A percentile compares a stretch with the other conserved stretches of the same genome.
Evolutionary conservation across 2,888 invertebrate genomes (phyloP).

Genomic region (Diplolepis rosae): DNA sequence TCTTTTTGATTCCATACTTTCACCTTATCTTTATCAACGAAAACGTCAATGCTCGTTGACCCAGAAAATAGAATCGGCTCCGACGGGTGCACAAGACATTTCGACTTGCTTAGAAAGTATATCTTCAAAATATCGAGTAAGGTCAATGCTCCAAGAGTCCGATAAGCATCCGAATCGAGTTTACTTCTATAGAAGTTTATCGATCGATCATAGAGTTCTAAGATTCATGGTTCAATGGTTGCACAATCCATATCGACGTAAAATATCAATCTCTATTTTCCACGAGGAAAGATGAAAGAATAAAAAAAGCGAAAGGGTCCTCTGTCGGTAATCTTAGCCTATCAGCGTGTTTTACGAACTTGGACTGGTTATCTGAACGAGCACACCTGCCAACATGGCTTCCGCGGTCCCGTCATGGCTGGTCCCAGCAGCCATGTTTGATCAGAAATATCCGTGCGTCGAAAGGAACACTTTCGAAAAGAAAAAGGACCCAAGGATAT

Average conservation of each 20-base stretch:
- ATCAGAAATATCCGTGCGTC: slow-evolving; percentile 62
- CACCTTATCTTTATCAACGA: slow-evolving; percentile 26
- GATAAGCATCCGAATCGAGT: not conserved
- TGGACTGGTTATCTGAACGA: slow-evolving; percentile 60
- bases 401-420: slow-evolving; percentile 72
- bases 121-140: slow-evolving; percentile 1
- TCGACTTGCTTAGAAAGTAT: slow-evolving; percentile 17
- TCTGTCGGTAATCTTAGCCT: slow-evolving; percentile 49
- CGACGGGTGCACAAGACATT: slow-evolving; percentile 13
- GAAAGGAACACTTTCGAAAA: not conserved
- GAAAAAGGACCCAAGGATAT: slow-evolving; percentile 39
- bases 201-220: slow-evolving; percentile 1
- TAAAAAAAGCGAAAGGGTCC: slow-evolving; percentile 45
- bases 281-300: slow-evolving; percentile 23
- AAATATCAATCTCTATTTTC: slow-evolving; percentile 20
- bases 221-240: slow-evolving; percentile 16
- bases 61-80: slow-evolving; percentile 14
- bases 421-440: slow-evolving; percentile 72
- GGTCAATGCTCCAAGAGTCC: slow-evolving; percentile 8
- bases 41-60: not conserved
- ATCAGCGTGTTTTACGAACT: slow-evolving; percentile 56
- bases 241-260: slow-evolving; percentile 29
- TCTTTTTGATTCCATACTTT: slow-evolving; percentile 20
- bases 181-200: not conserved
- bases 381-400: slow-evolving; percentile 74